Conservation (phyloP, 2,797 vertebrate species). For the Pipistrellus nathusii region DNA sequence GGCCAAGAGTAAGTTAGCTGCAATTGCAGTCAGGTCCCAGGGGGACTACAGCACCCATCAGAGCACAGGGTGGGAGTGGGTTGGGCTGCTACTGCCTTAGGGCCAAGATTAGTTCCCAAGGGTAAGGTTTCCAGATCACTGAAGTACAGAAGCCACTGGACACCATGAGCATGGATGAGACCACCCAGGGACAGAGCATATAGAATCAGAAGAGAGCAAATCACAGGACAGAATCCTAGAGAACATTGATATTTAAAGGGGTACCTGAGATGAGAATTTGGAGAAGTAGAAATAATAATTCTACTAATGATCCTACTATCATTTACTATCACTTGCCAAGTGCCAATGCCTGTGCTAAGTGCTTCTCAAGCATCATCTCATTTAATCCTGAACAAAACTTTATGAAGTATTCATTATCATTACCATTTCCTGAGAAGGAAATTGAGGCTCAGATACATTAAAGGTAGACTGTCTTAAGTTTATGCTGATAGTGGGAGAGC, state of each 20-base stretch:
- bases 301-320: not conserved
- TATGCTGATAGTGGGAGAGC: not conserved
- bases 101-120: not conserved
- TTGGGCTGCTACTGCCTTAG: not conserved
- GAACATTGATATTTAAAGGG: constrained; percentile 20
- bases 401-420: not conserved
- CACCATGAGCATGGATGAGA: not conserved
- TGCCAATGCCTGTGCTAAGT: not conserved
- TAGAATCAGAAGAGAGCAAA: not conserved
- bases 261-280: constrained; percentile 50
- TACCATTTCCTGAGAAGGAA: constrained; percentile 13
- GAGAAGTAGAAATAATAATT: not conserved
- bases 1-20: not conserved
- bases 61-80: not conserved
- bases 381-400: constrained; percentile 41
- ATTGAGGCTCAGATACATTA: not conserved
- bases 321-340: not conserved
- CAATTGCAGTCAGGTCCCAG: not conserved
- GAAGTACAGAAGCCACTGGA: not conserved
- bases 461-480: not conserved
- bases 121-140: not conserved
- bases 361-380: not conserved
- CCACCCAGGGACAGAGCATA: not conserved
- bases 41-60: not conserved
- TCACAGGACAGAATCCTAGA: not conserved